Evolutionary conservation across 2,888 invertebrate genomes (phyloP).

Genomic region (Rhamphomyia laevipes): DNA sequence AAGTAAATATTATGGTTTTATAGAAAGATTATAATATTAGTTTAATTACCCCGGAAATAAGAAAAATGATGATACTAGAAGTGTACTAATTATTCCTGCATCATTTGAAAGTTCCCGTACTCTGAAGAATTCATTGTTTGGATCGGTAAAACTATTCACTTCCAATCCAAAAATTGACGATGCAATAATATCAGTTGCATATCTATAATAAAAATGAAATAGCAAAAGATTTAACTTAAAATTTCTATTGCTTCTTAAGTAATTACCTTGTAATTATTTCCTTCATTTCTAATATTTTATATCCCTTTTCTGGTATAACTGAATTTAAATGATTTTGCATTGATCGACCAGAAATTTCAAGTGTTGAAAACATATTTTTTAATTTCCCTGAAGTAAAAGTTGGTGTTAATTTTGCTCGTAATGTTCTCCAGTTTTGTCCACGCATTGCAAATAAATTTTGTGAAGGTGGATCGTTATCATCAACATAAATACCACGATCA

Average conservation of each 20-base stretch:
- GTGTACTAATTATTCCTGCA: no score
- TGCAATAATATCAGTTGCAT: slow-evolving; percentile 38
- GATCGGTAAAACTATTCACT: slow-evolving; percentile 33
- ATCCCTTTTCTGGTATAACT: slow-evolving; percentile 25
- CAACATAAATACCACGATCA: slow-evolving; percentile 50
- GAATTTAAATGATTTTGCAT: slow-evolving; percentile 38
- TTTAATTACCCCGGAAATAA: slow-evolving; percentile 17
- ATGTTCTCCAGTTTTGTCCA: slow-evolving; percentile 46
- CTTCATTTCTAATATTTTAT: slow-evolving; percentile 38
- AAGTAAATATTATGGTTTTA: not conserved
- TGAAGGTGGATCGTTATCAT: slow-evolving; percentile 48
- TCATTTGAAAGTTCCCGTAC: no score
- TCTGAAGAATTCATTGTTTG: slow-evolving; percentile 29
- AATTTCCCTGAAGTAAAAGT: slow-evolving; percentile 56
- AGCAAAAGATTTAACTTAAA: not conserved
- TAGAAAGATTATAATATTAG: not conserved
- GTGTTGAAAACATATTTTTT: slow-evolving; percentile 49
- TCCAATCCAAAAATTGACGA: slow-evolving; percentile 40
- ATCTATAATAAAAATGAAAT: slow-evolving; percentile 26
- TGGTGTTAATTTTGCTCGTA: slow-evolving; percentile 52
- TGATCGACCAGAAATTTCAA: slow-evolving; percentile 44
- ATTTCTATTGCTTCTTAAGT: slow-evolving; percentile 16
- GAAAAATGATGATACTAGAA: no score
- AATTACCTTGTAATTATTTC: slow-evolving; percentile 24
- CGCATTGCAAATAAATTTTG: slow-evolving; percentile 45